Conservation (phyloP, 1,140 invertebrate species). For the Calephelis virginiensis region DNA sequence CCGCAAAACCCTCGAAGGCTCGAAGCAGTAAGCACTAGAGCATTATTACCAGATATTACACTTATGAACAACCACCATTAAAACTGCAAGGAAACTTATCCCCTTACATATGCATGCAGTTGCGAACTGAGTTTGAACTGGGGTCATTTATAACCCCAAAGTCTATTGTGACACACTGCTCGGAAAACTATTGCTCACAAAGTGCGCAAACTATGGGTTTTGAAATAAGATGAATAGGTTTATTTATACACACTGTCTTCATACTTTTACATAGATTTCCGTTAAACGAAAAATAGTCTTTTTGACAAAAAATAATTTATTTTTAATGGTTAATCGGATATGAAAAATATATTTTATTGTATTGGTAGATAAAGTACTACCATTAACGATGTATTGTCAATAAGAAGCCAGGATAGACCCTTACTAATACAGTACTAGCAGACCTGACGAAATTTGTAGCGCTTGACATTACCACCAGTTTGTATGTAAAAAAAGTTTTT, state of each 20-base stretch:
- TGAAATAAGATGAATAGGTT: background rate
- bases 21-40: constrained; percentile 25
- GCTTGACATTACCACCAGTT: no score
- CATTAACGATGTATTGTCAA: no score
- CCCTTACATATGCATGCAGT: constrained; percentile 68
- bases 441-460: no score
- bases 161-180: constrained; percentile 41
- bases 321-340: no score
- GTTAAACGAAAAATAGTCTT: no score
- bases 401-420: no score
- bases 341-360: no score
- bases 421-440: no score
- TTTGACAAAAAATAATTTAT: no score
- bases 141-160: constrained; percentile 61
- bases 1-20: constrained; percentile 30
- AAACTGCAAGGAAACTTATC: constrained; percentile 60
- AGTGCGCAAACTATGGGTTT: background rate
- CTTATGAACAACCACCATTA: constrained; percentile 70
- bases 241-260: background rate
- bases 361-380: no score
- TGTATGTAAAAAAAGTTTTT: no score
- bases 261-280: no score
- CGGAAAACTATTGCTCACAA: constrained; percentile 1
- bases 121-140: constrained; percentile 45
- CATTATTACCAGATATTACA: constrained; percentile 73